Conservation (phyloP, 2,888 invertebrate genomes). For the Timema podura region DNA sequence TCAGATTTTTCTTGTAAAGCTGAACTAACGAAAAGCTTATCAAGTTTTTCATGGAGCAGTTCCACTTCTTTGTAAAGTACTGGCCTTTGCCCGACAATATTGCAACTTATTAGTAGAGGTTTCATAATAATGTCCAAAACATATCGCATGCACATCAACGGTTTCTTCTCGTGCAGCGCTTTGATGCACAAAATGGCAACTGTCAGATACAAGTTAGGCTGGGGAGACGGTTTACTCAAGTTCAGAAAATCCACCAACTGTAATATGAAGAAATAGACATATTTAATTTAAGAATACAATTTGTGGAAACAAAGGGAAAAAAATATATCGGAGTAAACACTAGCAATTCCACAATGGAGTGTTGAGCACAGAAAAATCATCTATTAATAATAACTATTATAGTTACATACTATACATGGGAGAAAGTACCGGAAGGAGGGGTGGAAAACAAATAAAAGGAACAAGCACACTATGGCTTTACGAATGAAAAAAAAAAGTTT, state of each 20-base stretch:
- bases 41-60: constrained; percentile 14
- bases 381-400: no score
- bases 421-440: no score
- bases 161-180: constrained; percentile 41
- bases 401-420: no score
- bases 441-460: no score
- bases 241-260: constrained; percentile 12
- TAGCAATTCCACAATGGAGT: no score
- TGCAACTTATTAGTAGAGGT: constrained; percentile 37
- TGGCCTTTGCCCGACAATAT: constrained; percentile 17
- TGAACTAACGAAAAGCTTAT: not conserved
- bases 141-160: constrained; percentile 25
- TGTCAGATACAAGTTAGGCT: not conserved
- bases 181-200: constrained; percentile 54
- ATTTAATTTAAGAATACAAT: no score
- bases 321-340: no score
- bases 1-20: not conserved
- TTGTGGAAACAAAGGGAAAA: no score
- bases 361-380: no score
- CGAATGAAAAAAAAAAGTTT: no score
- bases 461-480: no score
- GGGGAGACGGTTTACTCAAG: no score
- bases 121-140: constrained; percentile 43
- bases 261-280: not conserved
- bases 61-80: constrained; percentile 21